Conservation (phyloP, 2,888 invertebrate genomes). For the Ormyrus pomaceus region DNA sequence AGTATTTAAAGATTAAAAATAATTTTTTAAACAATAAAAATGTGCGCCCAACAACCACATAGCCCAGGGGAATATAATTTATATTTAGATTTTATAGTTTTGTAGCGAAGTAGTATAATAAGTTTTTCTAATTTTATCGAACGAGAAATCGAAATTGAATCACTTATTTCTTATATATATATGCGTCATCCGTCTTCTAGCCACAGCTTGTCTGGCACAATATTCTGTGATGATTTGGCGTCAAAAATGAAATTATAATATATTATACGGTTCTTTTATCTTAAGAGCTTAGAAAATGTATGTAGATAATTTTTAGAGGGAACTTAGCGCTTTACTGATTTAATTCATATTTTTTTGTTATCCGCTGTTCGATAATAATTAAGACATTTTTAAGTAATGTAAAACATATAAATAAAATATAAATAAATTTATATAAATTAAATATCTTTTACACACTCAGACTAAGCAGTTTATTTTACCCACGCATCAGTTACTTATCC, state of each 20-base stretch:
- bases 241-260: constrained; percentile 42
- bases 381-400: background rate
- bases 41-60: too few relatives aligned
- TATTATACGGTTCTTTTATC: constrained; percentile 33
- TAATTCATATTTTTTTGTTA: constrained; percentile 31
- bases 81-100: constrained; percentile 18
- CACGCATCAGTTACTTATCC: too few relatives aligned
- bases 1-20: too few relatives aligned
- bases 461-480: too few relatives aligned
- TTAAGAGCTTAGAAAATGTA: constrained; percentile 24
- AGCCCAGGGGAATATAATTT: too few relatives aligned
- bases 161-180: background rate
- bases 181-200: constrained; percentile 29
- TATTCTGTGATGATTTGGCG: constrained; percentile 48
- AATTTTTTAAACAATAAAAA: too few relatives aligned
- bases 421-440: constrained; percentile 27
- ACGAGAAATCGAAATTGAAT: constrained; percentile 15
- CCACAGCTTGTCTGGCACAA: constrained; percentile 22
- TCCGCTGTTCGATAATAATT: background rate
- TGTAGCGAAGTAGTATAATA: too few relatives aligned
- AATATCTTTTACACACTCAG: too few relatives aligned
- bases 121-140: constrained; percentile 20
- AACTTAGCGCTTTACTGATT: constrained; percentile 28
- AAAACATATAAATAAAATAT: constrained; percentile 9
- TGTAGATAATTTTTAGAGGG: constrained; percentile 27